phyloP scores from a whole-genome alignment of 2,113 vertebrate genomes.

The Ondatra zibethicus region DNA sequence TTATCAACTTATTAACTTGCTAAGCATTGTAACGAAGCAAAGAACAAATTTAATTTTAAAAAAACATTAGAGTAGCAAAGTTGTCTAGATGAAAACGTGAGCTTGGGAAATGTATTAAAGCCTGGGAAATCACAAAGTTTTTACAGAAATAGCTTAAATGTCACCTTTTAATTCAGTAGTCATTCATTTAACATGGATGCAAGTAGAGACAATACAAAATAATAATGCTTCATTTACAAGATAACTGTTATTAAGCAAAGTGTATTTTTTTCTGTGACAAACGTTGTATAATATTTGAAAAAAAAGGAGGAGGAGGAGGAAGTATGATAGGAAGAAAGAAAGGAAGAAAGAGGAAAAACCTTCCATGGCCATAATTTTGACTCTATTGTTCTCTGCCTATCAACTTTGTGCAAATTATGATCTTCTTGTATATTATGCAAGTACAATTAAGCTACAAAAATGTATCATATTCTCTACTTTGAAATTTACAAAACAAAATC shows the following conservation, averaged over 20 bases:
- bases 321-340: neutral
- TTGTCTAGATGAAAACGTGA: slow-evolving; percentile 71
- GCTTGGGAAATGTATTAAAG: slow-evolving; percentile 69
- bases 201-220: slow-evolving; percentile 70
- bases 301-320: neutral
- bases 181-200: slow-evolving; percentile 67
- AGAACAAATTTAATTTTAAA: slow-evolving; percentile 82
- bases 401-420: neutral
- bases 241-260: slow-evolving; percentile 68
- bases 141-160: slow-evolving; percentile 68
- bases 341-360: neutral
- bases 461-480: neutral
- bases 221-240: slow-evolving; percentile 57
- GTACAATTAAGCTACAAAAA: neutral
- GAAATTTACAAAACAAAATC: neutral
- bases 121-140: slow-evolving; percentile 58
- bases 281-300: neutral
- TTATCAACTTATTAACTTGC: slow-evolving; percentile 83
- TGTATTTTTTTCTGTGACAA: slow-evolving; percentile 53
- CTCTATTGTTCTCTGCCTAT: neutral
- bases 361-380: slow-evolving; percentile 11
- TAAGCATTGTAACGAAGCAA: slow-evolving; percentile 82
- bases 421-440: neutral
- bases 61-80: slow-evolving; percentile 60
- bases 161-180: slow-evolving; percentile 73